A percentile compares a stretch with the other conserved stretches of the same genome.
These are phyloP conservation scores for Calcarius lapponicus DNA, from an alignment of 2,797 vertebrate species.

Conservation along the genomic window DNA sequence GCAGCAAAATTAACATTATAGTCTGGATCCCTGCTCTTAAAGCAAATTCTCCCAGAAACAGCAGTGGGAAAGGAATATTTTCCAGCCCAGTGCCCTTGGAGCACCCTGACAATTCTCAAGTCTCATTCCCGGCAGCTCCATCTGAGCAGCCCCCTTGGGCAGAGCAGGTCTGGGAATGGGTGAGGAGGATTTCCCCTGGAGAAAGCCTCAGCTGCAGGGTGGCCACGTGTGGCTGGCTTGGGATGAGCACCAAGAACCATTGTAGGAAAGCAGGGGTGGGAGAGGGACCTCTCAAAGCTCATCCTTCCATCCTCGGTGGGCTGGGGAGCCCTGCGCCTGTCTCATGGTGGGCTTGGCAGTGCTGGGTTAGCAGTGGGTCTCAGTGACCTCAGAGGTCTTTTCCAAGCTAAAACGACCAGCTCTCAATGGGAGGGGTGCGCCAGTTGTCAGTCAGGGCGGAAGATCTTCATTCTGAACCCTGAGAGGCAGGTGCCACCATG, in stretches of 20 bases:
- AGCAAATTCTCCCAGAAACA: neutral
- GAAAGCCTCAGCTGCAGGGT: neutral
- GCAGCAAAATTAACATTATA: neutral
- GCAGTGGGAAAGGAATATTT: neutral
- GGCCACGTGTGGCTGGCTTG: neutral
- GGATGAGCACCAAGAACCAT: neutral
- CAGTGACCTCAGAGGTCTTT: neutral
- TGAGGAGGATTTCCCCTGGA: neutral
- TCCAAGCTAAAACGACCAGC: neutral
- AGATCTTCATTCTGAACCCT: neutral
- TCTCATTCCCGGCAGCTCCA: neutral
- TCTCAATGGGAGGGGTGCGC: neutral
- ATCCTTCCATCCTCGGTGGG: neutral
- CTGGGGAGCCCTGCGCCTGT: neutral
- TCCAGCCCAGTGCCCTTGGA: neutral
- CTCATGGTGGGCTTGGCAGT: neutral
- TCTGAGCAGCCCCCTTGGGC: neutral
- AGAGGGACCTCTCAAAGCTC: neutral
- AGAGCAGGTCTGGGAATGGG: accelerated
- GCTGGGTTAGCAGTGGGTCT: neutral
- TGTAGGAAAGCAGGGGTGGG: neutral
- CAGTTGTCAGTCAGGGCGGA: neutral
- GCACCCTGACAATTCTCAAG: neutral
- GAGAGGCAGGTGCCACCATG: neutral
- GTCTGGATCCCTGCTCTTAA: neutral